These are phyloP conservation scores for Helobdella robusta DNA, from an alignment of 2,888 invertebrate species.

Conservation along the genomic window DNA sequence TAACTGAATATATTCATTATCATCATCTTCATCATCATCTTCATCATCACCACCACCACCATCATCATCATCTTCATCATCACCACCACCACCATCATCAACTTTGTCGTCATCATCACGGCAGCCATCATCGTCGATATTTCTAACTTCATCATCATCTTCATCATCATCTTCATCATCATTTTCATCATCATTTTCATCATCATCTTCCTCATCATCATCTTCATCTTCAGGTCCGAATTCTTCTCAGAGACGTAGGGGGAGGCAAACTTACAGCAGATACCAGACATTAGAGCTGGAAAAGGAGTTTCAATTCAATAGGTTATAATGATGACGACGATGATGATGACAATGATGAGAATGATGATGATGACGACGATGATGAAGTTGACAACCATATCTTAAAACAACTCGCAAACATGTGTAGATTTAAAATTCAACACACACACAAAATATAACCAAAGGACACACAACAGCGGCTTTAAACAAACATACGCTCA, in stretches of 20 bases:
- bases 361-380: too few species aligned
- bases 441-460: too few species aligned
- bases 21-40: slow-evolving; percentile 9
- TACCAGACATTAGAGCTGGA: slow-evolving; percentile 93
- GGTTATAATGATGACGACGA: slow-evolving; percentile 45
- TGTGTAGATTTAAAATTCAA: too few species aligned
- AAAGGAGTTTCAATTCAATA: slow-evolving; percentile 83
- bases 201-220: too few species aligned
- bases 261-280: slow-evolving; percentile 88
- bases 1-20: too few species aligned
- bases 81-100: slow-evolving; percentile 1
- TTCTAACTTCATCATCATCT: slow-evolving; percentile 14
- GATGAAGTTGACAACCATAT: too few species aligned
- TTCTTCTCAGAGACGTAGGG: slow-evolving; percentile 54
- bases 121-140: too few species aligned
- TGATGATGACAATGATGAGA: neutral
- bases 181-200: slow-evolving; percentile 9
- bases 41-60: slow-evolving; percentile 10
- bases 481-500: too few species aligned
- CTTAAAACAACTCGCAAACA: too few species aligned
- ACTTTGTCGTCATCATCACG: slow-evolving; percentile 1
- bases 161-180: slow-evolving; percentile 15
- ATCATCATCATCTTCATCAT: slow-evolving; percentile 15
- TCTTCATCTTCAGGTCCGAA: slow-evolving; percentile 41
- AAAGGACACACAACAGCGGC: too few species aligned